Conservation (phyloP, 2,888 invertebrate genomes). For the Volucella inflata region DNA sequence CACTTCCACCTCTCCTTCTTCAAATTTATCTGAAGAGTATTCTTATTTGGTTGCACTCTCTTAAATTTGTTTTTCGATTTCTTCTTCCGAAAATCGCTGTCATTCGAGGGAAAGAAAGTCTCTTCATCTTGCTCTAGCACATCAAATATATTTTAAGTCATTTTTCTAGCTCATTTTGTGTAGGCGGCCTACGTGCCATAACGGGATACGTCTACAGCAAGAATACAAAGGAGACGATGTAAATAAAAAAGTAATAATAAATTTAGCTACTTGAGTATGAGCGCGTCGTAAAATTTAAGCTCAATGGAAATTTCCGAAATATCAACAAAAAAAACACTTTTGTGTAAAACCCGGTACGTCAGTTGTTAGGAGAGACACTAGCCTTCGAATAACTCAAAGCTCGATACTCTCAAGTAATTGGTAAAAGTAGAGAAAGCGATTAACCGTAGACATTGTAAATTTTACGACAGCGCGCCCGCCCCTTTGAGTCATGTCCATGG, state of each 20-base stretch:
- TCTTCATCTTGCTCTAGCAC: no score
- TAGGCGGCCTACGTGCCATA: conserved; percentile 5
- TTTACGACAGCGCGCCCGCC: conserved; percentile 7
- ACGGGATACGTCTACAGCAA: no score
- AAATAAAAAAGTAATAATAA: conserved; percentile 5
- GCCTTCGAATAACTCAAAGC: no score
- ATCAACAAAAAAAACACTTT: conserved; percentile 1
- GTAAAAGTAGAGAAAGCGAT: conserved; percentile 3
- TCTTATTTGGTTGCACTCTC: conserved; percentile 9
- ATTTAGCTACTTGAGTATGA: conserved; percentile 5
- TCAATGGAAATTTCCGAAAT: conserved; percentile 13
- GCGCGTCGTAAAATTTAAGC: conserved; percentile 3
- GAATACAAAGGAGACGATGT: conserved; percentile 2
- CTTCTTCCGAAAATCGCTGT: conserved; percentile 7
- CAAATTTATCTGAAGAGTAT: conserved; percentile 10
- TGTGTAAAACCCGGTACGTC: background rate
- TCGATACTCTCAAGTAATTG: conserved; percentile 5
- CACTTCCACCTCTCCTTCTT: background rate
- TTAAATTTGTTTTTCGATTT: conserved; percentile 6
- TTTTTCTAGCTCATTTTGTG: conserved; percentile 4
- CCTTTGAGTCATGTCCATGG: no score
- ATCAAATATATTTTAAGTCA: no score
- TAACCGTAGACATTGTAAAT: background rate
- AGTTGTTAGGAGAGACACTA: background rate
- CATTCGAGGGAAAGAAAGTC: background rate